Conservation (phyloP, 2,888 invertebrate genomes). For the Andrena bicolor region DNA sequence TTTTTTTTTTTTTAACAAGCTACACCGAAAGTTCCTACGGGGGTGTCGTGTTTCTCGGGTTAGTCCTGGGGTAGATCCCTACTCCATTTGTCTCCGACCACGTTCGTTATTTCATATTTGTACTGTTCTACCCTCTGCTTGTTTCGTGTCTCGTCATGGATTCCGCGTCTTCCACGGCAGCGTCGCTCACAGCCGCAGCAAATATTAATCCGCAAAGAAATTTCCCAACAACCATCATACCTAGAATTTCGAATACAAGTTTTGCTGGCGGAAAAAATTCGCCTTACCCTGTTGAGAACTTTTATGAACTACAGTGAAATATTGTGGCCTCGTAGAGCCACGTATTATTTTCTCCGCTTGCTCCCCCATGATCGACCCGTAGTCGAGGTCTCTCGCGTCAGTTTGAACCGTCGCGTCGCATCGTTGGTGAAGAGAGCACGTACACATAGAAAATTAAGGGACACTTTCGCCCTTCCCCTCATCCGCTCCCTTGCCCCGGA, state of each 20-base stretch:
- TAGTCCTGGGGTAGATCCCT: slow-evolving; percentile 41
- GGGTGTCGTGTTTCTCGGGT: slow-evolving; percentile 48
- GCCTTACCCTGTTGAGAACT: no score
- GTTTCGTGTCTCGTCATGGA: not conserved
- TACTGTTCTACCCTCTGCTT: slow-evolving; percentile 38
- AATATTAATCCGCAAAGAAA: slow-evolving; percentile 72
- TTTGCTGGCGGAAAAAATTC: no score
- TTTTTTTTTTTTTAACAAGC: slow-evolving; percentile 15
- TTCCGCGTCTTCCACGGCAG: slow-evolving; percentile 8
- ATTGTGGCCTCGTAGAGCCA: slow-evolving; percentile 10
- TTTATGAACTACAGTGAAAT: no score
- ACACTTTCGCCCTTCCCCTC: not conserved
- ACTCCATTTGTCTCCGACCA: slow-evolving; percentile 64
- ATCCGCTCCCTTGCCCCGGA: slow-evolving; percentile 11
- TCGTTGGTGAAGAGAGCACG: not conserved
- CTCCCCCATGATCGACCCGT: not conserved
- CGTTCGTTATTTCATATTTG: slow-evolving; percentile 61
- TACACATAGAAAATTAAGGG: slow-evolving; percentile 39
- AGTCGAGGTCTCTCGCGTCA: slow-evolving; percentile 34
- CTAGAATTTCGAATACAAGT: no score
- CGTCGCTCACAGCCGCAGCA: slow-evolving; percentile 48
- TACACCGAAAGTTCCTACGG: slow-evolving; percentile 14
- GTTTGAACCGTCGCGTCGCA: slow-evolving; percentile 22
- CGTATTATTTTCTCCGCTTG: slow-evolving; percentile 52
- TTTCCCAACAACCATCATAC: slow-evolving; percentile 20